These are phyloP conservation scores for Diaprepes abbreviatus DNA, from an alignment of 2,888 invertebrate species.

Conservation along the genomic window DNA sequence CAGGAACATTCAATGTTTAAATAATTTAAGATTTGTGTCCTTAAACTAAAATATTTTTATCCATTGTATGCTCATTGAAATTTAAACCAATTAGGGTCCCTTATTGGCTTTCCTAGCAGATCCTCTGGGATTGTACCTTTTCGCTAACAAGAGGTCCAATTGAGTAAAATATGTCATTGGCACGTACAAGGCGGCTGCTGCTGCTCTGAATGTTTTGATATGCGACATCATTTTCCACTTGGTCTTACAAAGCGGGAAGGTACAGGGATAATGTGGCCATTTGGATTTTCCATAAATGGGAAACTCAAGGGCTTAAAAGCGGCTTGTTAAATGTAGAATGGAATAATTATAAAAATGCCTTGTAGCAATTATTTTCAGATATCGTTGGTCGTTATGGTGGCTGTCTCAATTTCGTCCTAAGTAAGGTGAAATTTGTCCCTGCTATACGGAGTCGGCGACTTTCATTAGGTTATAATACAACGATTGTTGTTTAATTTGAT, in stretches of 20 bases:
- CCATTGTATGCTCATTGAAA: not conserved
- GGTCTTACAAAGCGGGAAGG: conserved; percentile 17
- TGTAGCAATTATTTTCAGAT: not conserved
- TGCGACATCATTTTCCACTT: conserved; percentile 19
- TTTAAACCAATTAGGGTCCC: conserved; percentile 28
- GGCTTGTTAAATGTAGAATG: conserved; percentile 8
- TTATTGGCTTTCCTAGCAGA: conserved; percentile 28
- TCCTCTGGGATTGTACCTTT: conserved; percentile 28
- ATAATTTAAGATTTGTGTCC: no score
- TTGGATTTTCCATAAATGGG: conserved; percentile 16
- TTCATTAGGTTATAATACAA: no score
- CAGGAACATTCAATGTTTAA: no score
- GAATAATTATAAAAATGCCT: conserved; percentile 2
- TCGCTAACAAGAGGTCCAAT: conserved; percentile 34
- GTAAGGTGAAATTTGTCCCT: no score
- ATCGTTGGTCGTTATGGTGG: not conserved
- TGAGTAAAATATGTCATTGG: conserved; percentile 26
- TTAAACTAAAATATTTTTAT: no score
- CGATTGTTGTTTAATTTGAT: no score
- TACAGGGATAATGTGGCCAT: conserved; percentile 15
- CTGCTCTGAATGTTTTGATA: conserved; percentile 25
- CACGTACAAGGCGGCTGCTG: conserved; percentile 25
- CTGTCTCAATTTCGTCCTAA: no score
- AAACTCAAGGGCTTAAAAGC: not conserved
- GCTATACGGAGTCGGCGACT: no score